phyloP scores from a whole-genome alignment of 2,797 vertebrate genomes.

The Pachyuromys duprasi region DNA sequence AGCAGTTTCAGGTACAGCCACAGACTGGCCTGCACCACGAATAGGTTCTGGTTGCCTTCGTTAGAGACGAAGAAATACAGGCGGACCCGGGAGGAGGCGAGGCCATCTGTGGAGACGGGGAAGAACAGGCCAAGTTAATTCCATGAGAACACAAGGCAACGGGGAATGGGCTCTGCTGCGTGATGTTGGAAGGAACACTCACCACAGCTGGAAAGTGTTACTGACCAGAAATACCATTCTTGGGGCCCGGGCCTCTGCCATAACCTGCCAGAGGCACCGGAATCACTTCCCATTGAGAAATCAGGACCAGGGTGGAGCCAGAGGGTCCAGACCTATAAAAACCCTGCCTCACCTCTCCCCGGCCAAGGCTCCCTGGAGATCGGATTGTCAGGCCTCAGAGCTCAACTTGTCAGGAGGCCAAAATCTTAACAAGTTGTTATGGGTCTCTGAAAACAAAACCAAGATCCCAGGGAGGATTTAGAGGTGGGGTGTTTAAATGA shows the following conservation, averaged over 20 bases:
- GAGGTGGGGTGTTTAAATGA: constrained; percentile 42
- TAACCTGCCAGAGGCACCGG: constrained; percentile 74
- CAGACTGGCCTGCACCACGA: constrained; percentile 96
- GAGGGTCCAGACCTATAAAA: constrained; percentile 76
- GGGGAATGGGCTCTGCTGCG: constrained; percentile 61
- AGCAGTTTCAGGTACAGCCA: constrained; percentile 98
- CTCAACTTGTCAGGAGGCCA: constrained; percentile 80
- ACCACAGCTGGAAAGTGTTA: constrained; percentile 63
- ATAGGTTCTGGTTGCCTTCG: constrained; percentile 98
- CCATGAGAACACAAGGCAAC: constrained; percentile 78
- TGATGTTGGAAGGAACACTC: constrained; percentile 57
- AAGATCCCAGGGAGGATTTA: constrained; percentile 58
- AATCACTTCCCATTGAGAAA: constrained; percentile 77
- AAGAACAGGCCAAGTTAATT: constrained; percentile 84
- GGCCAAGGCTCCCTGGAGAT: constrained; percentile 74
- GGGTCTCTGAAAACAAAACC: constrained; percentile 78
- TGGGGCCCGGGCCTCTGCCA: constrained; percentile 69
- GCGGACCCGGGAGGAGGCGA: constrained; percentile 91
- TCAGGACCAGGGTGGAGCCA: constrained; percentile 63
- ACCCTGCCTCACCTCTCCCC: constrained; percentile 79
- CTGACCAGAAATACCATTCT: constrained; percentile 77
- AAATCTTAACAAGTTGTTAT: constrained; percentile 81
- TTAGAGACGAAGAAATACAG: constrained; percentile 97
- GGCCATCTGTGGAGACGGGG: constrained; percentile 91
- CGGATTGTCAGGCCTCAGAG: constrained; percentile 71